phyloP scores from a whole-genome alignment of 2,888 invertebrate genomes.

The Acleris literana region DNA sequence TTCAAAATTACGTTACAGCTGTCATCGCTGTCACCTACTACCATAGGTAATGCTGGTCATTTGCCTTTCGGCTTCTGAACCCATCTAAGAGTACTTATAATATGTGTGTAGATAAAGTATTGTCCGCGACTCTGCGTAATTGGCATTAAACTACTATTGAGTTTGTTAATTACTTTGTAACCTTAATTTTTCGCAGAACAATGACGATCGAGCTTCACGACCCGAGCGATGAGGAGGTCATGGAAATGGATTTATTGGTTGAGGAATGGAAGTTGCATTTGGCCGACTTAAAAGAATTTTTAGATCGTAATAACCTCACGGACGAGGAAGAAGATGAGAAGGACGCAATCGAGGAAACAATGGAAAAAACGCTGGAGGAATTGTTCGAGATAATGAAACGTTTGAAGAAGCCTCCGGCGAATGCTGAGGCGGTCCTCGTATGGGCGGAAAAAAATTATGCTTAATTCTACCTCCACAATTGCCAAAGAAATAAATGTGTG shows the following conservation, averaged over 20 bases:
- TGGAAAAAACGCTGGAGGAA: not conserved
- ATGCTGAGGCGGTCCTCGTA: not conserved
- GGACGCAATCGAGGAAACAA: slow-evolving; percentile 4
- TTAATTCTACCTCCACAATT: slow-evolving; percentile 2
- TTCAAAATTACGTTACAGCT: too few relatives aligned
- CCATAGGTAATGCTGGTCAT: too few relatives aligned
- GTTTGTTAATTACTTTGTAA: too few relatives aligned
- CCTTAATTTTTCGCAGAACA: too few relatives aligned
- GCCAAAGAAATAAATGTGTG: slow-evolving; percentile 6
- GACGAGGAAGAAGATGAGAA: slow-evolving; percentile 1
- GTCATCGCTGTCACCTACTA: too few relatives aligned
- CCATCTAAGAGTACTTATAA: too few relatives aligned
- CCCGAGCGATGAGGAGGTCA: not conserved
- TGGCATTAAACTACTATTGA: too few relatives aligned
- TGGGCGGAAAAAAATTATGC: not conserved
- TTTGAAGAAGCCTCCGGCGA: slow-evolving; percentile 2
- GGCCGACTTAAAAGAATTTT: not conserved
- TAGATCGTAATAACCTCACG: slow-evolving; percentile 4
- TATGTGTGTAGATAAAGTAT: too few relatives aligned
- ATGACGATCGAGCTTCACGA: slow-evolving; percentile 2
- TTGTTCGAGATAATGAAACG: slow-evolving; percentile 6
- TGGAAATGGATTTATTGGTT: not conserved
- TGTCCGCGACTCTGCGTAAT: too few relatives aligned
- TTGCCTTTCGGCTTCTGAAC: too few relatives aligned
- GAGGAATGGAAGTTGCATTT: slow-evolving; percentile 5